Conservation (phyloP, 2,888 invertebrate genomes). For the Parelbella ahira region DNA sequence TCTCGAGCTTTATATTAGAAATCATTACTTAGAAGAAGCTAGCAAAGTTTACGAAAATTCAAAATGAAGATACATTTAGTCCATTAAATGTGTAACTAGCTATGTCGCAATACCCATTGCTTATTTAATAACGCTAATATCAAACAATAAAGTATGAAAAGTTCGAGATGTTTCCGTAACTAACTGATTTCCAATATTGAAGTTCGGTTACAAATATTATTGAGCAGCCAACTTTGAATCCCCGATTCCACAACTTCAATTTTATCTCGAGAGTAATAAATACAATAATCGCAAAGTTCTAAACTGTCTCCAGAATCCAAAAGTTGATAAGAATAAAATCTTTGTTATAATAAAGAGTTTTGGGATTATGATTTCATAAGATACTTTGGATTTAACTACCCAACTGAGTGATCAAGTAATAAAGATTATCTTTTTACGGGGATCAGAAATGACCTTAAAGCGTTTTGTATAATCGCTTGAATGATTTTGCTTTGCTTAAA, state of each 20-base stretch:
- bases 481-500: no score
- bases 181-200: slow-evolving; percentile 13
- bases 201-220: neutral
- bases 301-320: slow-evolving; percentile 4
- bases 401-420: slow-evolving; percentile 1
- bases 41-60: no score
- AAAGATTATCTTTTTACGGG: slow-evolving; percentile 1
- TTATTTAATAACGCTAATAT: no score
- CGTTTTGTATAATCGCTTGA: slow-evolving; percentile 1
- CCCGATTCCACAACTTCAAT: slow-evolving; percentile 8
- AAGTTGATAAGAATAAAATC: slow-evolving; percentile 8
- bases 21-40: no score
- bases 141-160: neutral
- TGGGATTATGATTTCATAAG: neutral
- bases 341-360: slow-evolving; percentile 12
- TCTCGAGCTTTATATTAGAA: no score
- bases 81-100: no score
- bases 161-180: neutral
- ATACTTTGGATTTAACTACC: slow-evolving; percentile 3
- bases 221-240: slow-evolving; percentile 1
- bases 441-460: slow-evolving; percentile 1
- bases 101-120: no score
- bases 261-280: slow-evolving; percentile 14
- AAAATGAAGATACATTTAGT: no score
- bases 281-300: slow-evolving; percentile 13